Evolutionary conservation across 1,140 invertebrate genomes (phyloP).

Genomic region (Diachasmimorpha longicaudata): DNA sequence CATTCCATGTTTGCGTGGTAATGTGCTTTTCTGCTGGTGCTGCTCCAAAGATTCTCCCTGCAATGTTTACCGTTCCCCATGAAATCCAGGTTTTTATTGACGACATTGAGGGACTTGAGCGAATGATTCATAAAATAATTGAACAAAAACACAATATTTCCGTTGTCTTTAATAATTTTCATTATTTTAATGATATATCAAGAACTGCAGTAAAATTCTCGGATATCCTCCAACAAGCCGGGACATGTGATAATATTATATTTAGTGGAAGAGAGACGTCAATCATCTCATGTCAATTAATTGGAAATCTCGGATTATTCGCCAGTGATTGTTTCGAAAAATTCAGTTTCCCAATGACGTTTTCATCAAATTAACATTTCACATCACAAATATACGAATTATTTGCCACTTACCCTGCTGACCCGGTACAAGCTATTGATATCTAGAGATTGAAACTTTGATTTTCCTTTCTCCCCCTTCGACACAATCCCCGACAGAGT

Average conservation of each 20-base stretch:
- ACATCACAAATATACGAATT: background rate
- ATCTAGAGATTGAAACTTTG: conserved; percentile 94
- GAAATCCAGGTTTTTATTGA: background rate
- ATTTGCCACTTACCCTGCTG: conserved; percentile 72
- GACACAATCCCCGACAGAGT: conserved; percentile 80
- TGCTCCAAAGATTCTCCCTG: conserved; percentile 89
- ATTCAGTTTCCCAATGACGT: too few relatives aligned
- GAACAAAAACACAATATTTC: too few relatives aligned
- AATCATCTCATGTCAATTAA: too few relatives aligned
- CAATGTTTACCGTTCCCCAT: background rate
- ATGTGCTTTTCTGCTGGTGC: conserved; percentile 85
- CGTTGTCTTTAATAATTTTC: too few relatives aligned
- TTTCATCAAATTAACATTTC: too few relatives aligned
- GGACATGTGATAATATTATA: too few relatives aligned
- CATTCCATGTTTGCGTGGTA: conserved; percentile 96
- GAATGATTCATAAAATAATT: too few relatives aligned
- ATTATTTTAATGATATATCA: too few relatives aligned
- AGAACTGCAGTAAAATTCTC: too few relatives aligned
- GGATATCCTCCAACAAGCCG: too few relatives aligned
- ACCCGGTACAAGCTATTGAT: conserved; percentile 96
- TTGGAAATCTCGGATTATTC: background rate
- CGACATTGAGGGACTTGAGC: too few relatives aligned
- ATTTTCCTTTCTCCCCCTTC: conserved; percentile 93
- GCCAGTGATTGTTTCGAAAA: background rate
- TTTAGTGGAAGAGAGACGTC: too few relatives aligned